phyloP scores from a whole-genome alignment of 2,888 invertebrate species.

The Tinea trinotella region DNA sequence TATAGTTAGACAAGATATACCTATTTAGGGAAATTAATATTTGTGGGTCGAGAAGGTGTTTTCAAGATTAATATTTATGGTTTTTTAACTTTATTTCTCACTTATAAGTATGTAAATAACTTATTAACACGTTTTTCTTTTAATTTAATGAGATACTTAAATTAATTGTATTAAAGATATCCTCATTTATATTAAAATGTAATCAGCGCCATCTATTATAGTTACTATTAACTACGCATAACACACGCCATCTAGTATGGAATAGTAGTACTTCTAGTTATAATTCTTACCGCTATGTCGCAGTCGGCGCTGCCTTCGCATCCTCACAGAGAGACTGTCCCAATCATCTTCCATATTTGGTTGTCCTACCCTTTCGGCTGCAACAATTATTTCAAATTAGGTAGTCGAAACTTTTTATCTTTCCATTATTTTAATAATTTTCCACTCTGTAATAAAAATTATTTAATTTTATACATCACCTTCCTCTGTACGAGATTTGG shows the following conservation, averaged over 20 bases:
- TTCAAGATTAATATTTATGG: too few relatives aligned
- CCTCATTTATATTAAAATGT: background rate
- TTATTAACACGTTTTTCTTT: too few relatives aligned
- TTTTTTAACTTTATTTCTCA: too few relatives aligned
- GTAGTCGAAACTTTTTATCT: slow-evolving; percentile 20
- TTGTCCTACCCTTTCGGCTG: slow-evolving; percentile 72
- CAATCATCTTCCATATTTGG: slow-evolving; percentile 81
- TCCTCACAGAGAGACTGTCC: slow-evolving; percentile 84
- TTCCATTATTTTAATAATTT: slow-evolving; percentile 10
- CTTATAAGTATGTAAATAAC: too few relatives aligned
- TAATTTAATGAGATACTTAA: too few relatives aligned
- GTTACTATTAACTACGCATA: background rate
- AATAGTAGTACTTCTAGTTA: slow-evolving; percentile 30
- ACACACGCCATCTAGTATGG: slow-evolving; percentile 27
- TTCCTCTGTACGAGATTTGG: slow-evolving; percentile 86
- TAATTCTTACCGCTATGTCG: slow-evolving; percentile 51
- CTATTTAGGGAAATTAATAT: too few relatives aligned
- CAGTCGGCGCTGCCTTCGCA: slow-evolving; percentile 76
- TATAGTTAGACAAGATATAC: too few relatives aligned
- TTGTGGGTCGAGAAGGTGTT: too few relatives aligned
- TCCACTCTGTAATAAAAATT: background rate
- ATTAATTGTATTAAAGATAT: too few relatives aligned
- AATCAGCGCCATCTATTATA: slow-evolving; percentile 10
- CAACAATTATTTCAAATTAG: slow-evolving; percentile 23
- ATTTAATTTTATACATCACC: slow-evolving; percentile 64